Conservation (phyloP, 1,140 invertebrate genomes). For the Drepana arcuata region DNA sequence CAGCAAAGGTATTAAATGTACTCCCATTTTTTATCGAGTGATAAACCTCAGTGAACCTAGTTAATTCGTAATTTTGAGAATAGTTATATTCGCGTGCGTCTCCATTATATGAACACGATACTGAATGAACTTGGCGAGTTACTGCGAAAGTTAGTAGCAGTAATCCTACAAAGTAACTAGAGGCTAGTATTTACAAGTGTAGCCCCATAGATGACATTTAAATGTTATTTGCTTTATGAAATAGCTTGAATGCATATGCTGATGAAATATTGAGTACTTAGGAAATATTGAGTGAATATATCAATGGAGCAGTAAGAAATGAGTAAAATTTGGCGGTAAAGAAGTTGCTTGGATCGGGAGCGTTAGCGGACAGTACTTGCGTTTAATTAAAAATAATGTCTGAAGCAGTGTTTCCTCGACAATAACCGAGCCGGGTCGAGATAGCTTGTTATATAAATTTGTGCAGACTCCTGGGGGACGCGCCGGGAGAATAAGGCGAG, state of each 20-base stretch:
- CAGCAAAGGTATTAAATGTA: too few species aligned
- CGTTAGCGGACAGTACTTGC: constrained; percentile 42
- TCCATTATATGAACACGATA: too few species aligned
- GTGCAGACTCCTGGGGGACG: constrained; percentile 62
- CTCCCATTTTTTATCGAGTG: too few species aligned
- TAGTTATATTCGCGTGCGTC: too few species aligned
- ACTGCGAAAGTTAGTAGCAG: too few species aligned
- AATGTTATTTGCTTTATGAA: not conserved
- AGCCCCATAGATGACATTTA: too few species aligned
- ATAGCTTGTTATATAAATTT: constrained; percentile 72
- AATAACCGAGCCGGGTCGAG: constrained; percentile 61
- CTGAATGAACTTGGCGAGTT: too few species aligned
- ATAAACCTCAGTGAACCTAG: too few species aligned
- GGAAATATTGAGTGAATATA: constrained; percentile 1
- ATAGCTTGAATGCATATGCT: not conserved
- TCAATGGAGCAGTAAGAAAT: constrained; percentile 14
- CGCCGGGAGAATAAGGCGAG: constrained; percentile 54
- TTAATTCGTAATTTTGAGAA: too few species aligned
- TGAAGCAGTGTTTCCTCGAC: constrained; percentile 61
- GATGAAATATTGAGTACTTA: not conserved
- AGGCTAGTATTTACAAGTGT: too few species aligned
- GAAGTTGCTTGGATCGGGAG: constrained; percentile 27
- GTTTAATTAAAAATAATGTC: constrained; percentile 70
- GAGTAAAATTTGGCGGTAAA: constrained; percentile 15
- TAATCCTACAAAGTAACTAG: too few species aligned